Evolutionary conservation across 2,113 vertebrate genomes (phyloP).

Genomic region (Suricata suricatta): DNA sequence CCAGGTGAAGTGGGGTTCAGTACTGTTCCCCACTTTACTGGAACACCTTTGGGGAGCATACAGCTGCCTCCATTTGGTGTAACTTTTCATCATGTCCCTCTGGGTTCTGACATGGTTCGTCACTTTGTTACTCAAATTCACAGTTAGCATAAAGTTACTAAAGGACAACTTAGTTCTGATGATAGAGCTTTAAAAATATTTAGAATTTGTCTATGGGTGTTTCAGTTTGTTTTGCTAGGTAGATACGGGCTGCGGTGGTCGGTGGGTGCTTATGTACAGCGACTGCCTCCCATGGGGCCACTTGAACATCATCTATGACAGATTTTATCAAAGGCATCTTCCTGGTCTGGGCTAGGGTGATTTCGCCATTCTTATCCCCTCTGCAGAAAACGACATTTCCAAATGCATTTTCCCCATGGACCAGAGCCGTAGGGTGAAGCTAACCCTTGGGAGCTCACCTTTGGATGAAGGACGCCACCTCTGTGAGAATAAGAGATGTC

Average conservation of each 20-base stretch:
- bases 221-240: neutral
- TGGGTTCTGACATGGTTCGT: accelerated
- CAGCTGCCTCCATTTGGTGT: accelerated
- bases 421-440: accelerated
- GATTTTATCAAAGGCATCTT: neutral
- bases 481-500: constrained; percentile 83
- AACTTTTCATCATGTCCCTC: neutral
- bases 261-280: accelerated
- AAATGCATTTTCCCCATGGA: accelerated
- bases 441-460: constrained; percentile 80
- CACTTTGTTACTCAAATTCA: too few species aligned
- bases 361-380: accelerated
- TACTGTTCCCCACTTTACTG: neutral
- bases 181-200: neutral
- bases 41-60: neutral
- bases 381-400: accelerated
- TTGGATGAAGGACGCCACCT: constrained; percentile 88
- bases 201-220: too few species aligned
- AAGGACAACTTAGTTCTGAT: too few species aligned
- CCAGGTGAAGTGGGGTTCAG: too few species aligned
- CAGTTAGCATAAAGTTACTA: neutral
- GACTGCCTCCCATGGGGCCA: neutral
- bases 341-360: too few species aligned
- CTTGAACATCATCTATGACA: accelerated
- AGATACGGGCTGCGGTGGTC: accelerated